A percentile compares a stretch with the other conserved stretches of the same genome.
These are phyloP conservation scores for Osmoderma eremita DNA, from an alignment of 2,888 invertebrate genomes.

Conservation along the genomic window DNA sequence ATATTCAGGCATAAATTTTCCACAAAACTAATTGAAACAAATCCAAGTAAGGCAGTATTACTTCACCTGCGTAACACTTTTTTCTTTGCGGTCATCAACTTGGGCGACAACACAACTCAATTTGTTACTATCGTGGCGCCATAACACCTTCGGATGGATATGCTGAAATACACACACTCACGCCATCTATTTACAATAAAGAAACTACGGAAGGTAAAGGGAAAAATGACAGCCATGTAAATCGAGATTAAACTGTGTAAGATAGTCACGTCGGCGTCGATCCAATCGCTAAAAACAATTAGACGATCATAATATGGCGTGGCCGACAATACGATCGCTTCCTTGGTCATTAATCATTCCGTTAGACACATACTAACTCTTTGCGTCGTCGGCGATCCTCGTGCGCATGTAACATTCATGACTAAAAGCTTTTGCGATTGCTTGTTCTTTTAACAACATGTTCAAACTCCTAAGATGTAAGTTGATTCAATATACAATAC, in stretches of 20 bases:
- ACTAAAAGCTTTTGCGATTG: no score
- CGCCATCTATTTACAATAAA: constrained; percentile 1
- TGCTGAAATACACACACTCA: neutral
- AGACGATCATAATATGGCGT: constrained; percentile 55
- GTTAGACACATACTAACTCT: constrained; percentile 9
- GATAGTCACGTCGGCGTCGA: constrained; percentile 15
- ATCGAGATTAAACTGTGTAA: constrained; percentile 51
- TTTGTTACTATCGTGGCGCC: neutral
- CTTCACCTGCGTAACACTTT: no score
- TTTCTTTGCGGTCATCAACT: no score
- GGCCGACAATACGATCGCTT: constrained; percentile 59
- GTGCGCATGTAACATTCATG: no score
- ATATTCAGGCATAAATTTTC: neutral
- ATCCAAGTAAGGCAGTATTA: no score
- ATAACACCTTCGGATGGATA: no score
- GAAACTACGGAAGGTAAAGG: constrained; percentile 3
- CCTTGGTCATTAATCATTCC: constrained; percentile 60
- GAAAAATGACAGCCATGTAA: constrained; percentile 52
- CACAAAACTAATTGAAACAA: no score
- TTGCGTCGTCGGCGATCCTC: no score
- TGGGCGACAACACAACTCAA: constrained; percentile 4
- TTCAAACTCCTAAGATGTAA: no score
- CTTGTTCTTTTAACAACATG: no score
- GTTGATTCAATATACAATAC: no score
- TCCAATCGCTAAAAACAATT: constrained; percentile 54